phyloP scores from a whole-genome alignment of 1,140 invertebrate species.

The Papilio dardanus region DNA sequence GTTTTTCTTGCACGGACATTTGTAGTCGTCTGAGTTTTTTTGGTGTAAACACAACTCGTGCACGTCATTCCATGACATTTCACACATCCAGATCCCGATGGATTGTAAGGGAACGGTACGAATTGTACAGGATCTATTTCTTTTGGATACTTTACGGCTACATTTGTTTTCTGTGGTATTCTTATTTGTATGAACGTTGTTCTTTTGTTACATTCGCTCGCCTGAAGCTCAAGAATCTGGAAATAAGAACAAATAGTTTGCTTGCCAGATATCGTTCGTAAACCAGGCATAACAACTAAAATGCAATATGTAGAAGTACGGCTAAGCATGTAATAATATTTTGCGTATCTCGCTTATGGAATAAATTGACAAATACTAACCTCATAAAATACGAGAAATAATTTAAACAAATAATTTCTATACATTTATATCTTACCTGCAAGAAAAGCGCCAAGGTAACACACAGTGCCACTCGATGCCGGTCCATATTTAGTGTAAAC shows the following conservation, averaged over 20 bases:
- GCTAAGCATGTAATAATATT: too few relatives aligned
- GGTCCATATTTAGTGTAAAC: constrained; percentile 54
- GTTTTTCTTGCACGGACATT: constrained; percentile 22
- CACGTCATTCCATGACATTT: constrained; percentile 30
- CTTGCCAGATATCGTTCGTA: too few relatives aligned
- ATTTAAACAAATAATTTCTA: neutral
- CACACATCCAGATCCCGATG: constrained; percentile 26
- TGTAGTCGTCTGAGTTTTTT: neutral
- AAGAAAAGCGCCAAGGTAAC: constrained; percentile 45
- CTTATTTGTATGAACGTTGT: constrained; percentile 54
- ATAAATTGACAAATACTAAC: neutral
- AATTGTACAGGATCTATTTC: constrained; percentile 47
- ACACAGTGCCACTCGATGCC: constrained; percentile 43
- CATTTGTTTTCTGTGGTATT: constrained; percentile 47
- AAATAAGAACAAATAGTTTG: constrained; percentile 34
- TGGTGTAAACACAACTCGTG: constrained; percentile 25
- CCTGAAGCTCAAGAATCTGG: constrained; percentile 46
- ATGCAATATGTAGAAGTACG: too few relatives aligned
- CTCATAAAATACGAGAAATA: neutral
- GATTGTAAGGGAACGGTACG: constrained; percentile 48
- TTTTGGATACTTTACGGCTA: constrained; percentile 51
- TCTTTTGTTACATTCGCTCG: constrained; percentile 46
- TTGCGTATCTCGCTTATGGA: neutral
- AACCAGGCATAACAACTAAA: too few relatives aligned
- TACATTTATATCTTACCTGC: constrained; percentile 51